Base-by-base conservation (phyloP, 2,113 vertebrate species). In the Phalacrocorax brasilianus region DNA sequence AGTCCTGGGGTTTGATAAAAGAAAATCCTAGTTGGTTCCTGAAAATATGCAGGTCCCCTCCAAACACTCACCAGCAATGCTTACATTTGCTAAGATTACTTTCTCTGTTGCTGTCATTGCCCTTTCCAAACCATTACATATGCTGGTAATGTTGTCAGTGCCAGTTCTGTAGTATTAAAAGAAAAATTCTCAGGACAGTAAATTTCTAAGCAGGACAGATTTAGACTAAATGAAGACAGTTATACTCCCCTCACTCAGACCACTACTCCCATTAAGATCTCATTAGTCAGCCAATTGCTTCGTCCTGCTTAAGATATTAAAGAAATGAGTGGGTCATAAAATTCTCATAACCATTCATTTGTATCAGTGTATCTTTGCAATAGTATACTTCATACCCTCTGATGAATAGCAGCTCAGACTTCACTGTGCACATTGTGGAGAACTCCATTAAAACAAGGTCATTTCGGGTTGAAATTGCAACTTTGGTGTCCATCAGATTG, bases 301-400 rank as follows among this genome's bases (percentile, higher is more conserved):
- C 95, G 87, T 96, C 89, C 52, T 81, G 92, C 86, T 94, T 89
- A 95, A 80, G 85, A 66, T 94, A 94, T 95, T 97, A 96, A 91
- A 89, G 93, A 91, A 96, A 94, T 93, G 76, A 96, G 79, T 23
- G 27, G 87, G 65, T 82, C 87, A 97, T 96, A 96, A 96, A 98
- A 96, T 66, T 86, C 92, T 95, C 78, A 96, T 93, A 94, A 95
- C 66, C 38, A 5, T 66, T 85, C 91, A 71, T 90, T 97, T 96
- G 65, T 80, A 90, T 82, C 85, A 84, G 79, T 87, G 61, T 86
- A 70, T 93, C 81, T 95, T 89, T 82, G 84, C 42, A 89, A 32
- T 8, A 45, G 70, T 14, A 21, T 14, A 59, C 80, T 32, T 94
- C 42, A 23, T 56, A 50, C 70, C 40, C 78, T 66, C 81, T 58